phyloP scores from a whole-genome alignment of 2,797 vertebrate species.

The Gila robusta region DNA sequence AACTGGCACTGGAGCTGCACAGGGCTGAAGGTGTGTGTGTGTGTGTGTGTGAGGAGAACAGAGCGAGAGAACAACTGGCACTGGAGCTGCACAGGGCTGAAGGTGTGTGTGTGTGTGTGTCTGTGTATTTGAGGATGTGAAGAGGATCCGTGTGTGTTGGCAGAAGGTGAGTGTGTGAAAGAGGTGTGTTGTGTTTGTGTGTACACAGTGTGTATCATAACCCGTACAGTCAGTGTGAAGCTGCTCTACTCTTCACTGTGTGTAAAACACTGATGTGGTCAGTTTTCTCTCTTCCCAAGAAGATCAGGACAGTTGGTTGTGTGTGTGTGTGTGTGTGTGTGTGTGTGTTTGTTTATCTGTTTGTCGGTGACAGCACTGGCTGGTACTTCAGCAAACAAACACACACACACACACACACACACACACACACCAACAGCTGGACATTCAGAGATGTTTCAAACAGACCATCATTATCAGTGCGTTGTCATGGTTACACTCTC shows the following conservation, averaged over 20 bases:
- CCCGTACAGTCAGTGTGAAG: not conserved
- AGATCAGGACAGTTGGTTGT: not conserved
- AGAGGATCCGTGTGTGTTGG: conserved; percentile 36
- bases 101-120: no score
- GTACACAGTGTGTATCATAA: not conserved
- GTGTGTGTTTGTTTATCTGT: not conserved
- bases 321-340: not conserved
- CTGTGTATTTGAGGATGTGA: not conserved
- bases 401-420: not conserved
- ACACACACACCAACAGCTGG: not conserved
- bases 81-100: no score
- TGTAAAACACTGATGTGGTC: not conserved
- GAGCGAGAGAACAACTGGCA: no score
- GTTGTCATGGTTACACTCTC: not conserved
- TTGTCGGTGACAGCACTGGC: not conserved
- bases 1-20: no score
- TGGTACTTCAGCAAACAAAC: conserved; percentile 3
- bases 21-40: no score
- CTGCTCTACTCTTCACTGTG: no score
- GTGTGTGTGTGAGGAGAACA: no score
- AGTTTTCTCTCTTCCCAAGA: not conserved
- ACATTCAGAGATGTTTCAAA: not conserved
- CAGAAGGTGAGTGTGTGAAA: conserved; percentile 21
- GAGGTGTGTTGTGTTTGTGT: conserved; percentile 6
- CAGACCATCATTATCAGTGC: not conserved